Evolutionary conservation across 2,888 invertebrate species (phyloP).

Genomic region (Heteromyza rotundicornis): DNA sequence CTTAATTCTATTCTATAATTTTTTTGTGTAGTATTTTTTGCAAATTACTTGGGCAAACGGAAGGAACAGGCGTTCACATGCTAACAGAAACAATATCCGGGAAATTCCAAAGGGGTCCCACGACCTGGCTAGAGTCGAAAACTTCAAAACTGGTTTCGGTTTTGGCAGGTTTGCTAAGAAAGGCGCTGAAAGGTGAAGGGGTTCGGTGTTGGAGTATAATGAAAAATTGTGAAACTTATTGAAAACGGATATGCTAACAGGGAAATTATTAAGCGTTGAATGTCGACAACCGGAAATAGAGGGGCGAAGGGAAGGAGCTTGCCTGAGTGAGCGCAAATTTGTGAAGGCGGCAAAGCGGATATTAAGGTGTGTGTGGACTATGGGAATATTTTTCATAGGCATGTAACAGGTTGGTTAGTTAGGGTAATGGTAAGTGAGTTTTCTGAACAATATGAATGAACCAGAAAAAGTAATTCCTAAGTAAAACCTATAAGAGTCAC

Average conservation of each 20-base stretch:
- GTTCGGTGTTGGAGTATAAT: background rate
- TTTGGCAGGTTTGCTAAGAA: background rate
- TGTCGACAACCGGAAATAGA: constrained; percentile 9
- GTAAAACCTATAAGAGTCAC: too few species aligned
- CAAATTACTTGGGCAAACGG: constrained; percentile 28
- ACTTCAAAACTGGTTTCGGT: background rate
- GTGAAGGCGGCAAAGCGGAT: too few species aligned
- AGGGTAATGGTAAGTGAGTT: too few species aligned
- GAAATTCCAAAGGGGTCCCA: constrained; percentile 32
- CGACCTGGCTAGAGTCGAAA: background rate
- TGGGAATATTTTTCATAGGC: background rate
- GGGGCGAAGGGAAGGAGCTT: background rate
- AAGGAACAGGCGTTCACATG: constrained; percentile 50
- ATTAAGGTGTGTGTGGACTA: background rate
- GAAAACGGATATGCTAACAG: constrained; percentile 17
- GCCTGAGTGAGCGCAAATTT: background rate
- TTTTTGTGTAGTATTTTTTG: background rate
- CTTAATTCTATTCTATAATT: background rate
- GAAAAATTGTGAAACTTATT: constrained; percentile 15
- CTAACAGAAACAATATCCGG: constrained; percentile 49
- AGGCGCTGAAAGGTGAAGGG: background rate
- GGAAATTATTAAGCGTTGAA: constrained; percentile 20
- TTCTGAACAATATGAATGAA: too few species aligned
- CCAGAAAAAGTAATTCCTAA: too few species aligned
- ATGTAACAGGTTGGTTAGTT: too few species aligned